A percentile compares a stretch with the other conserved stretches of the same genome.
These are phyloP conservation scores for Emydocephalus ijimae DNA, from an alignment of 2,113 vertebrate species.

Conservation along the genomic window DNA sequence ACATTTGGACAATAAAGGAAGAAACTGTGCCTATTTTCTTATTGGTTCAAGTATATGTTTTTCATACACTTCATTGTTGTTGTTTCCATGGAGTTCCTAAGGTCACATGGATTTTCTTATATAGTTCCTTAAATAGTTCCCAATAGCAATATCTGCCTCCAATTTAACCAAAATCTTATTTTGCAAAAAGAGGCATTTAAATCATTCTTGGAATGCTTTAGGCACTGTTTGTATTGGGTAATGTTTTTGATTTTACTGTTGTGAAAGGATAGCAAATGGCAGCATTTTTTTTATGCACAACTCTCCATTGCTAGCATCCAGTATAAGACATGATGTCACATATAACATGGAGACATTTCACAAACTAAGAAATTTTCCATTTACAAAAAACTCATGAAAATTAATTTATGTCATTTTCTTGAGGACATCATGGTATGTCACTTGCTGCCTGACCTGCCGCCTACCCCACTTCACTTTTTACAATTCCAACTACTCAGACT, in stretches of 20 bases:
- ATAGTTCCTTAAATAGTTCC: not conserved
- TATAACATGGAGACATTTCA: not conserved
- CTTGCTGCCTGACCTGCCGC: not conserved
- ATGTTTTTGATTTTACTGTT: not conserved
- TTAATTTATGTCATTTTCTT: not conserved
- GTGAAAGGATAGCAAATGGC: not conserved
- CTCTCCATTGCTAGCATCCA: not conserved
- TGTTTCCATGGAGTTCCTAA: not conserved
- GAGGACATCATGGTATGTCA: not conserved
- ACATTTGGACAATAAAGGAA: not conserved
- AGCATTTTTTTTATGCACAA: not conserved
- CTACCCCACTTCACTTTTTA: not conserved
- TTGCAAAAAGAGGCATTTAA: not conserved
- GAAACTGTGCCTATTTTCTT: not conserved
- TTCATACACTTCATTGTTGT: not conserved
- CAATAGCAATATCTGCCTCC: not conserved
- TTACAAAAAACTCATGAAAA: not conserved
- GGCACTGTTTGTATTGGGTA: not conserved
- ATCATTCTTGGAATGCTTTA: not conserved
- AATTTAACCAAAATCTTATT: not conserved
- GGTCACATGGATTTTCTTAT: not conserved
- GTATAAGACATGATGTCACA: not conserved
- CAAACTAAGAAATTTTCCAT: not conserved
- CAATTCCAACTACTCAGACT: not conserved
- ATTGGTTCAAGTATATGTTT: not conserved